Percentiles rank a stretch among this genome's conserved stretches.
Conservation (phyloP, 2,888 invertebrate species). For the Lordiphosa andalusiaca region DNA sequence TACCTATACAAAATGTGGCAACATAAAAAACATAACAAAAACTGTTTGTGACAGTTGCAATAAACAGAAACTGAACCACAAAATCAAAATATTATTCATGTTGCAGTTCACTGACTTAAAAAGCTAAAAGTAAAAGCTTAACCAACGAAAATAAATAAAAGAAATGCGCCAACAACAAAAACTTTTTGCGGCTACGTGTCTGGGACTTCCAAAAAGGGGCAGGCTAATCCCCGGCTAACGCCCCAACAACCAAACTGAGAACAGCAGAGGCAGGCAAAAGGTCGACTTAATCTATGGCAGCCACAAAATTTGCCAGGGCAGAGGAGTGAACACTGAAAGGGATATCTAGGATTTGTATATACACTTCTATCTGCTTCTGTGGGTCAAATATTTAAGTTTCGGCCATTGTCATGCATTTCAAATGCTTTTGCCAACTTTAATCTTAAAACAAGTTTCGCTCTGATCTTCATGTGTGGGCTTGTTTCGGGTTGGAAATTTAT, state of each 20-base stretch:
- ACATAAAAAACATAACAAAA: constrained; percentile 29
- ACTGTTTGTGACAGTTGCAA: constrained; percentile 10
- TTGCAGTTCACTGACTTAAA: constrained; percentile 28
- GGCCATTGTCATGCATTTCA: too few species aligned
- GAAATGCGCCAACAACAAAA: constrained; percentile 6
- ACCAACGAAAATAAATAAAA: constrained; percentile 23
- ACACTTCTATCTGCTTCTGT: too few species aligned
- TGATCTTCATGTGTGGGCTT: too few species aligned
- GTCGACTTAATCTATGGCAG: constrained; percentile 58
- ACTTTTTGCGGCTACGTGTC: constrained; percentile 29
- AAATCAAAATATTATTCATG: constrained; percentile 13
- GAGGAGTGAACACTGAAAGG: not conserved
- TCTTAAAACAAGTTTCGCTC: too few species aligned
- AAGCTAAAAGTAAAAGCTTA: constrained; percentile 40
- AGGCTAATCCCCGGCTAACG: constrained; percentile 45
- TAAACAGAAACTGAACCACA: too few species aligned
- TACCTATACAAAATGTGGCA: constrained; percentile 9
- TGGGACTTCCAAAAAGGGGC: constrained; percentile 23
- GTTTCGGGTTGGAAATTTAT: too few species aligned
- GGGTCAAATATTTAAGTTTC: too few species aligned
- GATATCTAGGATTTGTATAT: not conserved
- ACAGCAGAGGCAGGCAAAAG: constrained; percentile 8
- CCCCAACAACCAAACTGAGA: constrained; percentile 8
- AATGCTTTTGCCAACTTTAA: too few species aligned
- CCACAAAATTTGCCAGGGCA: constrained; percentile 19